phyloP scores from a whole-genome alignment of 2,888 invertebrate species.

The Neelides folsomi region DNA sequence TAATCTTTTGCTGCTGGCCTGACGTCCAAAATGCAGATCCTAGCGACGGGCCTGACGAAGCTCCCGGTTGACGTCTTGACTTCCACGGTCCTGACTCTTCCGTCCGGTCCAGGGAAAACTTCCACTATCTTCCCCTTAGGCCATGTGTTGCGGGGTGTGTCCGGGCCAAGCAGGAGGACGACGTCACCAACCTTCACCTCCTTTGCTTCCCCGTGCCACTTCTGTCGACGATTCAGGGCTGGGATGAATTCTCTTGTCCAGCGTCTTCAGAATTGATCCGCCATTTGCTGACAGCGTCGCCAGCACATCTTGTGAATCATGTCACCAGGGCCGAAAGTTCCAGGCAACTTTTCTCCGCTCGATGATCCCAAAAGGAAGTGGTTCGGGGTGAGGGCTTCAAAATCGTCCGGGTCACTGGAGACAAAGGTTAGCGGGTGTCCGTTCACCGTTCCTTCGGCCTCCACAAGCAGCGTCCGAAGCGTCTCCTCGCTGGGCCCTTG shows the following conservation, averaged over 20 bases:
- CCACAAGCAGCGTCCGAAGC: constrained; percentile 5
- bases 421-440: constrained; percentile 32
- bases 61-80: constrained; percentile 2
- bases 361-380: constrained; percentile 34
- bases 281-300: constrained; percentile 14
- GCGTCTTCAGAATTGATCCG: constrained; percentile 22
- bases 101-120: constrained; percentile 6
- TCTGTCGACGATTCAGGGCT: constrained; percentile 12
- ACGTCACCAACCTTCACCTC: constrained; percentile 8
- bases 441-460: constrained; percentile 24
- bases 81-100: constrained; percentile 7
- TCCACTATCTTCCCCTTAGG: constrained; percentile 1
- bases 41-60: constrained; percentile 6
- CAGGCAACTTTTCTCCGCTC: constrained; percentile 12
- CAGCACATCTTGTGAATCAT: constrained; percentile 9
- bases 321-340: constrained; percentile 5
- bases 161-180: constrained; percentile 6
- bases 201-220: constrained; percentile 11
- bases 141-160: constrained; percentile 9
- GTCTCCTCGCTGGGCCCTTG: constrained; percentile 8
- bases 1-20: too few relatives aligned
- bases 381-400: constrained; percentile 32
- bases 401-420: constrained; percentile 27
- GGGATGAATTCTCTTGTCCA: constrained; percentile 26
- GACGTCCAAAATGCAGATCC: constrained; percentile 5